These are phyloP conservation scores for Neogobius melanostomus DNA, from an alignment of 2,113 vertebrate species.

Conservation along the genomic window DNA sequence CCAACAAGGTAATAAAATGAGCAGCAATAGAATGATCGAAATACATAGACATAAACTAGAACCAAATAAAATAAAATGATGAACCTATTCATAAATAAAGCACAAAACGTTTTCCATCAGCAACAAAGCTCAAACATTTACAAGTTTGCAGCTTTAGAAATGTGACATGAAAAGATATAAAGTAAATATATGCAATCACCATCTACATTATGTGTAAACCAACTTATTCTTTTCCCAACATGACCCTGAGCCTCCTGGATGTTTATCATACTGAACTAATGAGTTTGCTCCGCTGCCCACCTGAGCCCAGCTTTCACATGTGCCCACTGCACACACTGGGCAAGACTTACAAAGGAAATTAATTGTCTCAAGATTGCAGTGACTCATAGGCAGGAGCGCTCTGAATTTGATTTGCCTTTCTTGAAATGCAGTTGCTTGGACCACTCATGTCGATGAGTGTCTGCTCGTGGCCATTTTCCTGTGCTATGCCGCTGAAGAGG, in stretches of 20 bases:
- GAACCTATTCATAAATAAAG: no score
- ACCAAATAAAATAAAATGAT: no score
- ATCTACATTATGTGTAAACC: no score
- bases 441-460: slow-evolving; percentile 33
- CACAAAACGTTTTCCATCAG: no score
- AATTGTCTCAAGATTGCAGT: slow-evolving; percentile 3
- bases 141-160: no score
- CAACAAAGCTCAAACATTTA: no score
- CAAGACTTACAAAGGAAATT: slow-evolving; percentile 3
- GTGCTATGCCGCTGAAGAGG: slow-evolving; percentile 38
- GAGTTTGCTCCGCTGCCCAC: slow-evolving; percentile 24
- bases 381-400: slow-evolving; percentile 13
- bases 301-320: slow-evolving; percentile 35
- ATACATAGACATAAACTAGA: no score
- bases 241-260: not conserved
- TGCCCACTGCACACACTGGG: slow-evolving; percentile 5
- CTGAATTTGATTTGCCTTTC: slow-evolving; percentile 25
- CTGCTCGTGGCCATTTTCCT: slow-evolving; percentile 24
- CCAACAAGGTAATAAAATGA: no score
- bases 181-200: no score
- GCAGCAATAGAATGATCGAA: no score
- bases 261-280: slow-evolving; percentile 44
- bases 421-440: slow-evolving; percentile 33
- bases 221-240: no score
- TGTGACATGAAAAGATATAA: no score